Evolutionary conservation across 2,797 vertebrate species (phyloP).

Genomic region (Synanceia verrucosa): DNA sequence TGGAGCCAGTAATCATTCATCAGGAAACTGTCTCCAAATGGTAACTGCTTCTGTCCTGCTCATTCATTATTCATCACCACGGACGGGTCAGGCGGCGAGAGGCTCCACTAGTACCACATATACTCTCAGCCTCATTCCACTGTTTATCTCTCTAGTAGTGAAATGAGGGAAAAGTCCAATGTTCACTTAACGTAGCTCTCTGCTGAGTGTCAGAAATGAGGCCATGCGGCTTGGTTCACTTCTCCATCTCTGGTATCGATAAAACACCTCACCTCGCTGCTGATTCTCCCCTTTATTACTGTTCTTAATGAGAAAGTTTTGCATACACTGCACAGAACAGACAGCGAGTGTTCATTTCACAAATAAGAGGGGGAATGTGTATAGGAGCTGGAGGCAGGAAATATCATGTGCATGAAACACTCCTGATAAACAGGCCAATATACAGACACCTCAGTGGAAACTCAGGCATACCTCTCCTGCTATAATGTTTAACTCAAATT

Average conservation of each 20-base stretch:
- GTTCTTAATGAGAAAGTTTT: constrained; percentile 68
- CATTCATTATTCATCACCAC: constrained; percentile 83
- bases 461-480: constrained; percentile 21
- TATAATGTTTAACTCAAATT: constrained; percentile 65
- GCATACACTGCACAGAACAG: constrained; percentile 34
- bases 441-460: constrained; percentile 33
- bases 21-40: constrained; percentile 81
- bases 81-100: constrained; percentile 72
- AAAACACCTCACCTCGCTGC: constrained; percentile 55
- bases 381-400: constrained; percentile 52
- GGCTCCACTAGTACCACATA: constrained; percentile 60
- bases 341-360: constrained; percentile 24
- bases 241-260: constrained; percentile 56
- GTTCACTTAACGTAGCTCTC: constrained; percentile 46
- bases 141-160: constrained; percentile 63
- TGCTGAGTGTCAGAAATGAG: constrained; percentile 44
- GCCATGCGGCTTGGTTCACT: constrained; percentile 45
- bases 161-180: constrained; percentile 53
- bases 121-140: constrained; percentile 53
- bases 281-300: constrained; percentile 70
- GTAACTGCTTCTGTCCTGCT: constrained; percentile 78
- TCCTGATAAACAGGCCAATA: constrained; percentile 51
- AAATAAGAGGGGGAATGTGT: constrained; percentile 52
- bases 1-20: constrained; percentile 84
- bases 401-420: constrained; percentile 44